Conservation (phyloP, 2,888 invertebrate species). For the Ecliptopera silaceata region DNA sequence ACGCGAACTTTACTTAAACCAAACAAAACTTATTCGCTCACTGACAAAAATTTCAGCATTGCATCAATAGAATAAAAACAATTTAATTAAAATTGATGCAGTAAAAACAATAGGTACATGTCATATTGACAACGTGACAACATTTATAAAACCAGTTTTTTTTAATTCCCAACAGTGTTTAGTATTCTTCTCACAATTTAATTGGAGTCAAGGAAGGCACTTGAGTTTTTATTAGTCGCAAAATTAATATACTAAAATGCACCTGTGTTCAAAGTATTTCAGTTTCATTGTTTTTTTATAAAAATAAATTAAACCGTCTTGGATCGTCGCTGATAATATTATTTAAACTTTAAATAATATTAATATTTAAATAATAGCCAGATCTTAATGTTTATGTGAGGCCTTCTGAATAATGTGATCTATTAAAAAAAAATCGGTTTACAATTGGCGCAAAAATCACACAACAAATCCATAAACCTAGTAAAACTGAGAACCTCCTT, state of each 20-base stretch:
- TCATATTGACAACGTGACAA: slow-evolving; percentile 44
- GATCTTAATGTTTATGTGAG: too few relatives aligned
- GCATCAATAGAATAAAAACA: slow-evolving; percentile 33
- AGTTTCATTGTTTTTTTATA: too few relatives aligned
- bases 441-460: too few relatives aligned
- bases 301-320: too few relatives aligned
- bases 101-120: slow-evolving; percentile 47
- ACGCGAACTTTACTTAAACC: slow-evolving; percentile 17
- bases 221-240: slow-evolving; percentile 26
- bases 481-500: too few relatives aligned
- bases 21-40: slow-evolving; percentile 35
- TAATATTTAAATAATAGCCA: too few relatives aligned
- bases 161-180: slow-evolving; percentile 15
- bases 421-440: too few relatives aligned
- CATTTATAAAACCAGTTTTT: slow-evolving; percentile 42
- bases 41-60: slow-evolving; percentile 46
- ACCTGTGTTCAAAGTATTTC: not conserved
- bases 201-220: slow-evolving; percentile 25
- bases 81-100: too few relatives aligned
- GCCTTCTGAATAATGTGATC: too few relatives aligned
- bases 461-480: too few relatives aligned
- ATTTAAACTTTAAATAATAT: too few relatives aligned
- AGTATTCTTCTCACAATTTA: slow-evolving; percentile 25
- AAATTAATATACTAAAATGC: slow-evolving; percentile 9
- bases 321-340: too few relatives aligned